These are phyloP conservation scores for Buathra laborator DNA, from an alignment of 2,888 invertebrate genomes.

Conservation along the genomic window DNA sequence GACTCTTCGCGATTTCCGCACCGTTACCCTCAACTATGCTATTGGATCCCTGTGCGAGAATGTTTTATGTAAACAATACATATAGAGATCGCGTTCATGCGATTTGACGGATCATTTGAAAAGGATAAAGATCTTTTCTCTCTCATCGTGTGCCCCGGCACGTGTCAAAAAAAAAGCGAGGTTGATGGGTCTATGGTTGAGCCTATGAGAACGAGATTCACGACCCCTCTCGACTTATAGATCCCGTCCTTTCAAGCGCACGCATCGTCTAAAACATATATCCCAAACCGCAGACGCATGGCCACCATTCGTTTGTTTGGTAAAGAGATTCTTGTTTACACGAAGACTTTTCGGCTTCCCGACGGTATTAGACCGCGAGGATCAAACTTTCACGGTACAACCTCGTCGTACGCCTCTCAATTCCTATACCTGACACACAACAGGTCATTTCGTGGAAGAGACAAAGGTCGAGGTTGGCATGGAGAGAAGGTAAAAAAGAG, in stretches of 20 bases:
- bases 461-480: not conserved
- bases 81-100: constrained; percentile 60
- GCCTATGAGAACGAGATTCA: constrained; percentile 47
- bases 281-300: constrained; percentile 37
- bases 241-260: constrained; percentile 37
- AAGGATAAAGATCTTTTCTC: constrained; percentile 65
- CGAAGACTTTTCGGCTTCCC: constrained; percentile 64
- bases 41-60: constrained; percentile 15
- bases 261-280: constrained; percentile 36
- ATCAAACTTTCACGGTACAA: constrained; percentile 36
- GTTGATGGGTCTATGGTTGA: constrained; percentile 43
- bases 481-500: constrained; percentile 23
- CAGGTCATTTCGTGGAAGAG: constrained; percentile 64
- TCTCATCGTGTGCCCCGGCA: constrained; percentile 64
- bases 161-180: constrained; percentile 67
- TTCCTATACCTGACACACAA: constrained; percentile 61
- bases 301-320: constrained; percentile 39
- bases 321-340: constrained; percentile 66
- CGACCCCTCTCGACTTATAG: constrained; percentile 51
- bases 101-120: constrained; percentile 70
- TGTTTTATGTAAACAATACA: constrained; percentile 32
- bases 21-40: constrained; percentile 26
- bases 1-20: constrained; percentile 19
- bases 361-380: constrained; percentile 42
- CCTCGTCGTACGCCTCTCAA: constrained; percentile 11